Evolutionary conservation across 2,113 vertebrate species (phyloP).

Genomic region (Zapornia atra): DNA sequence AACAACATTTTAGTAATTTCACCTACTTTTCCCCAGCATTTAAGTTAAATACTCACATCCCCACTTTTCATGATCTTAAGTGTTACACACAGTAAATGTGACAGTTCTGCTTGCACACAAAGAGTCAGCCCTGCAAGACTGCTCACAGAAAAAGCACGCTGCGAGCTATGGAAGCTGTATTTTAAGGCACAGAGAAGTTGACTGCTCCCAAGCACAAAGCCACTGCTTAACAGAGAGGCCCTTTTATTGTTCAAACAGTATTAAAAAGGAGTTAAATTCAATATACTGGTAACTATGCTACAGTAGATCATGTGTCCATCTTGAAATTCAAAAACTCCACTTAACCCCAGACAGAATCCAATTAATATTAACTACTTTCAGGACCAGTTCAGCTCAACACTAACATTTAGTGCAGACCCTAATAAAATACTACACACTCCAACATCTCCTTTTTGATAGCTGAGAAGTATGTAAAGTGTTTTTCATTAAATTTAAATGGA

Average conservation of each 20-base stretch:
- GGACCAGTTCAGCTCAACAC: neutral
- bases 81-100: neutral
- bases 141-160: neutral
- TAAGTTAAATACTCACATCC: neutral
- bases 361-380: neutral
- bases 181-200: neutral
- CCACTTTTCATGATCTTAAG: neutral
- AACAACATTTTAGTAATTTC: neutral
- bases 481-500: slow-evolving; percentile 21
- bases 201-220: neutral
- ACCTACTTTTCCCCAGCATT: neutral
- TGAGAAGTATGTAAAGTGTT: neutral
- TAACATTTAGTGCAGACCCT: neutral
- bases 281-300: neutral
- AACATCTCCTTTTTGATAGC: neutral
- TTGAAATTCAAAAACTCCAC: neutral
- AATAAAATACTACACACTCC: neutral
- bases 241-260: neutral
- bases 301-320: neutral
- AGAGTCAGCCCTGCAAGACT: neutral
- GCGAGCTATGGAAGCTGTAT: neutral
- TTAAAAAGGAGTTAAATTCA: neutral
- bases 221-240: neutral
- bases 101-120: slow-evolving; percentile 14
- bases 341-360: neutral